phyloP scores from a whole-genome alignment of 1,140 invertebrate genomes.

The Drosophila takahashii region DNA sequence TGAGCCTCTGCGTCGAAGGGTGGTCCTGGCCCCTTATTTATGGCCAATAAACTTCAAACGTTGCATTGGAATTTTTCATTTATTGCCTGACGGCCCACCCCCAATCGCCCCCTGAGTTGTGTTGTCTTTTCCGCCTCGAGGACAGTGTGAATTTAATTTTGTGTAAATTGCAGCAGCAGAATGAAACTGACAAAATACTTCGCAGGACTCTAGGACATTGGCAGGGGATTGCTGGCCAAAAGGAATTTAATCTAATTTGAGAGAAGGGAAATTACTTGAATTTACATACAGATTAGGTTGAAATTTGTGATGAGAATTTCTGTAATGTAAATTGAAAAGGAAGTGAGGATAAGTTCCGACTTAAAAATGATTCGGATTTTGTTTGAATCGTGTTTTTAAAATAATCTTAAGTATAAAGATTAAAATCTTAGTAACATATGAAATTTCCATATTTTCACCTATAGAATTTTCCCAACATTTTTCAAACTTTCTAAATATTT shows the following conservation, averaged over 20 bases:
- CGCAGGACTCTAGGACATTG: slow-evolving; percentile 1
- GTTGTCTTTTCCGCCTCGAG: slow-evolving; percentile 31
- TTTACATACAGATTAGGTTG: slow-evolving; percentile 55
- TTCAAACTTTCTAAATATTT: slow-evolving; percentile 4
- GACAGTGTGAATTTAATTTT: slow-evolving; percentile 81
- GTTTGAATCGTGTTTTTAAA: neutral
- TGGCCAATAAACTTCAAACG: slow-evolving; percentile 83
- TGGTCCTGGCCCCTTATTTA: slow-evolving; percentile 68
- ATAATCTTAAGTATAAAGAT: too few species aligned
- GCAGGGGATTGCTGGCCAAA: slow-evolving; percentile 5
- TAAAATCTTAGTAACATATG: too few species aligned
- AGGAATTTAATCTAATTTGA: slow-evolving; percentile 61
- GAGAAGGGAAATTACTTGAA: slow-evolving; percentile 42
- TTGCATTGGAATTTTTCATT: slow-evolving; percentile 82
- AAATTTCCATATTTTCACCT: neutral
- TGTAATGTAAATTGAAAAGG: slow-evolving; percentile 22
- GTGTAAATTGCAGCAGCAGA: slow-evolving; percentile 72
- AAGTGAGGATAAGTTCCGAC: neutral
- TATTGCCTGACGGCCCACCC: slow-evolving; percentile 41
- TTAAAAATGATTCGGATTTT: neutral
- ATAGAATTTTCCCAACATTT: slow-evolving; percentile 11
- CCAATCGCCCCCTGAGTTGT: neutral
- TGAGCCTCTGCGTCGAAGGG: slow-evolving; percentile 18
- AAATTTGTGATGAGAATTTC: slow-evolving; percentile 17
- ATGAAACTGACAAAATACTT: slow-evolving; percentile 54